Evolutionary conservation across 1,140 invertebrate genomes (phyloP).

Genomic region (Ips typographus): DNA sequence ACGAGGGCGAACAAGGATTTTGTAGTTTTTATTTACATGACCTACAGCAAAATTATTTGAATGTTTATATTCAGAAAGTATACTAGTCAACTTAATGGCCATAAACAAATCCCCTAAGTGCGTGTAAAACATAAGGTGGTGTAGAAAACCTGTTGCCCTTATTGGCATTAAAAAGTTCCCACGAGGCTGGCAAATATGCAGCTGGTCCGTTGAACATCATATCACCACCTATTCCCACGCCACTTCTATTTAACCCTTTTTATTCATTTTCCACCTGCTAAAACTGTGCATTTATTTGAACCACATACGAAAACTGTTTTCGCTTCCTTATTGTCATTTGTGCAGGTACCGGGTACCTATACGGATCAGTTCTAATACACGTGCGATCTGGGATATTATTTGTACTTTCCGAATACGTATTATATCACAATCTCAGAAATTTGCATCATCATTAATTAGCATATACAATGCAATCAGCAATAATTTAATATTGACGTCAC

Average conservation of each 20-base stretch:
- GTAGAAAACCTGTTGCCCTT: conserved; percentile 32
- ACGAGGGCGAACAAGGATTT: too few relatives aligned
- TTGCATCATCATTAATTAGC: not conserved
- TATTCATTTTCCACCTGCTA: conserved; percentile 28
- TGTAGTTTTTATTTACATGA: too few relatives aligned
- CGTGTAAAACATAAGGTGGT: conserved; percentile 28
- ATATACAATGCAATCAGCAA: not conserved
- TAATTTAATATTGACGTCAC: conserved; percentile 1
- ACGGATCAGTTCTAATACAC: too few relatives aligned
- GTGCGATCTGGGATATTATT: too few relatives aligned
- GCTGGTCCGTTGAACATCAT: conserved; percentile 14
- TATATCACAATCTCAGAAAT: too few relatives aligned
- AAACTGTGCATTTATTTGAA: conserved; percentile 11
- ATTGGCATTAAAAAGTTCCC: conserved; percentile 26
- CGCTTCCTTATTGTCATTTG: not conserved
- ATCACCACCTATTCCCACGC: conserved; percentile 30
- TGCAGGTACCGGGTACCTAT: not conserved
- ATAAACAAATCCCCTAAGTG: too few relatives aligned
- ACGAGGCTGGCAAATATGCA: conserved; percentile 27
- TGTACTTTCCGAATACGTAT: too few relatives aligned
- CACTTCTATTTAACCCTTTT: conserved; percentile 28
- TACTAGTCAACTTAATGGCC: too few relatives aligned
- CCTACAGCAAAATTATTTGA: too few relatives aligned
- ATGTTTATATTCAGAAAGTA: too few relatives aligned
- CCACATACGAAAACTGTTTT: conserved; percentile 7